Base-by-base conservation (phyloP, 1,140 invertebrate species). In the Acyrthosiphon pisum region DNA sequence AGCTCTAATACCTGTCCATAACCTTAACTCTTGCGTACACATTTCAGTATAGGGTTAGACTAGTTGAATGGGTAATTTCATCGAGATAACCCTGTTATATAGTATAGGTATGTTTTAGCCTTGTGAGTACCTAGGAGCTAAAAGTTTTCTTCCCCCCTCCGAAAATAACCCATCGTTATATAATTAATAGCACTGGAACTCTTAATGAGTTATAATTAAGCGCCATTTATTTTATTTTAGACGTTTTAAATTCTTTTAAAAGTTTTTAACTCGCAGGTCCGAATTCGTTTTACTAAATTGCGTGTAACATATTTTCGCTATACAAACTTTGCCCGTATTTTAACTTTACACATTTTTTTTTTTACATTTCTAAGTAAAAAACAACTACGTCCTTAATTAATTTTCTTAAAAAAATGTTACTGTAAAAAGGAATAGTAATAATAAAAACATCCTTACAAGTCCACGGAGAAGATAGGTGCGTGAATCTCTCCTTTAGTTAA, bases 191-290 rank as follows among this genome's bases (percentile, higher is more conserved):
- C 60, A 18, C n/a, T 18, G 60, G n/a, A 76, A 76, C 60, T 76
- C 60, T 76, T 76, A 76, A 76, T 76, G 60, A 76, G 60, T 76
- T 76, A 76, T 76, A 76, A 76, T 76, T 76, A 76, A 76, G n/a
- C 30, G n/a, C n/a, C 60, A 76, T 76, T 76, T 76, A 76, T 76
- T 76, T 76, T 76, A 76, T 76, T 76, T 76, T 76, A 76, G 60
- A 76, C 60, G 60, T 76, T 76, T 76, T 76, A 76, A 76, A 76
- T 76, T 76, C 60, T 76, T 76, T 76, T 76, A 76, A 76, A 76
- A 76, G 60, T 76, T 76, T 76, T 76, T 18, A n/a, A n/a, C 60
- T 76, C n/a, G 4, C 60, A 76, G 30, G 60, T 76, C 60, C 60
- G n/a, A 76, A 76, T 76, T 76, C 60, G 60, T 76, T 76, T 68